Base-by-base conservation (phyloP, 2,888 invertebrate species). In the Caenorhabditis doughertyi region DNA sequence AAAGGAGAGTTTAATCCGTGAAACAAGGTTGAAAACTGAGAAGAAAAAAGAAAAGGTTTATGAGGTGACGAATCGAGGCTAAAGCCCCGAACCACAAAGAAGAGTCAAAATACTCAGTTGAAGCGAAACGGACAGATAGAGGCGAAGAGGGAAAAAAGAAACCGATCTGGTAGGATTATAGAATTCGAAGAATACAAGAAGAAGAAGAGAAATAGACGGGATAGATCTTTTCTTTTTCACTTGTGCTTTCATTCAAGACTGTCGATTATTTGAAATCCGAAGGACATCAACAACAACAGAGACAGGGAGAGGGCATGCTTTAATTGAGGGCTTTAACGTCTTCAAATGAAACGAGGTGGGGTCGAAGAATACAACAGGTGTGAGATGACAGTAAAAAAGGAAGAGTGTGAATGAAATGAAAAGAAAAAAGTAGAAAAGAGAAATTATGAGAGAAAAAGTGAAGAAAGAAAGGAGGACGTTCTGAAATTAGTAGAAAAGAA, bases 131-230 rank as follows among this genome's bases (percentile, higher is more conserved):
- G 23, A 60, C 16, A 51, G 18, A 51, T n/a, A n/a, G n/a, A n/a
- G n/a, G n/a, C n/a, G n/a, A n/a, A n/a, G n/a, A n/a, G n/a, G n/a
- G n/a, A n/a, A 7, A 51, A 29, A 49, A 64, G 32, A 23, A 23
- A 53, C 51, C 70, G 42, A 58, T 68, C 68, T 39, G 76, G 65
- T 65, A 68, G 76, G 76, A 76, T 76, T 76, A 76, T 58, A 18
- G 65, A 35, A 21, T 53, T 47, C 8, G 64, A 64, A 32, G 42
- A 47, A 4, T 3, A 21, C 23, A n/a, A 25, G 25, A n/a, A 25
- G 42, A 42, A 16, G n/a, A 4, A 16, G 60, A 60, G n/a, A n/a
- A n/a, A n/a, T n/a, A n/a, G 56, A 56, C 32, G 29, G 35, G 35
- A 39, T 25, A 60, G 42, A 42, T 42, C 42, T 25, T 16, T 13